Evolutionary conservation across 1,140 invertebrate genomes (phyloP).

Genomic region (Colletes gigas): DNA sequence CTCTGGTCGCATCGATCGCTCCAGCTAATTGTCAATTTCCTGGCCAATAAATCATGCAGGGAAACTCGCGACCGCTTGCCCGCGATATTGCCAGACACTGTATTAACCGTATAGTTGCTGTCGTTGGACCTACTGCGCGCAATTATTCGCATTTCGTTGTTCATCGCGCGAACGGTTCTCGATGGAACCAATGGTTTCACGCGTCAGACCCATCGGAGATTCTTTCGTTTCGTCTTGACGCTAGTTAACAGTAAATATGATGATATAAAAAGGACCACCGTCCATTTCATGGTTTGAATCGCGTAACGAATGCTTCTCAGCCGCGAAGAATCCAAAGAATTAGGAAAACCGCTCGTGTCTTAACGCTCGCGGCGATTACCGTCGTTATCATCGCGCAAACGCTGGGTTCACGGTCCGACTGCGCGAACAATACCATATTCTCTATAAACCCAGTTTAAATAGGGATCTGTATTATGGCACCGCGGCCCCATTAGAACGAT

Average conservation of each 20-base stretch:
- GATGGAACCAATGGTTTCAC: neutral
- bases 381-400: slow-evolving; percentile 31
- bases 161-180: neutral
- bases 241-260: too few relatives aligned
- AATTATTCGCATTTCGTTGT: slow-evolving; percentile 5
- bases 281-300: too few relatives aligned
- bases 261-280: too few relatives aligned
- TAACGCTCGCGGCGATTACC: slow-evolving; percentile 19
- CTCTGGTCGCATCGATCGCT: slow-evolving; percentile 37
- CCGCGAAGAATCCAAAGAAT: neutral
- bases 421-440: slow-evolving; percentile 32
- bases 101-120: slow-evolving; percentile 32
- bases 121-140: slow-evolving; percentile 18
- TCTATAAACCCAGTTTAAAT: neutral
- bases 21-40: slow-evolving; percentile 47
- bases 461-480: slow-evolving; percentile 5
- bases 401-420: neutral
- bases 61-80: slow-evolving; percentile 3
- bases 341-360: neutral
- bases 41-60: slow-evolving; percentile 33
- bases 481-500: slow-evolving; percentile 13
- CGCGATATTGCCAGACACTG: slow-evolving; percentile 32
- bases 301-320: slow-evolving; percentile 3
- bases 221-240: too few relatives aligned
- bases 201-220: too few relatives aligned